Conservation (phyloP, 2,797 vertebrate genomes). For the Tarsius wallacei region DNA sequence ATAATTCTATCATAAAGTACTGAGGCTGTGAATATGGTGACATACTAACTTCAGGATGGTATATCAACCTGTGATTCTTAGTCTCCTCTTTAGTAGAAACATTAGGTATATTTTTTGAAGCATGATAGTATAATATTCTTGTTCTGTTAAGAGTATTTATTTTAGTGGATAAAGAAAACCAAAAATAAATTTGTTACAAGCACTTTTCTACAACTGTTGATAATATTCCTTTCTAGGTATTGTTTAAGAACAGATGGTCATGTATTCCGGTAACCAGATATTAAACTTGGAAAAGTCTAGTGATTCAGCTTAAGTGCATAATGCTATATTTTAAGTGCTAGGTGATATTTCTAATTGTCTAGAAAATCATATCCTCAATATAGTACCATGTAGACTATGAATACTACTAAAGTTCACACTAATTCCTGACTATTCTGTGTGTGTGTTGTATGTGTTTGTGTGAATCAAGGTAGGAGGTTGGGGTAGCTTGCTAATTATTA, state of each 20-base stretch:
- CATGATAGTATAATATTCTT: background rate
- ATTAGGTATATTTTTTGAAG: background rate
- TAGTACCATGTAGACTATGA: background rate
- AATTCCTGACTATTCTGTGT: background rate
- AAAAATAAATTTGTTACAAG: constrained; percentile 18
- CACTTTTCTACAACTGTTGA: background rate
- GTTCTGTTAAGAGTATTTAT: constrained; percentile 38
- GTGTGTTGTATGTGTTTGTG: background rate
- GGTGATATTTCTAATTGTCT: background rate
- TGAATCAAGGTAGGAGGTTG: background rate
- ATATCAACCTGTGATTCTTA: background rate
- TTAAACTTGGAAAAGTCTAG: background rate
- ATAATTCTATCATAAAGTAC: background rate
- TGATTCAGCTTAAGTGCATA: background rate
- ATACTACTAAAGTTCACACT: background rate
- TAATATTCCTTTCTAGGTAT: constrained; percentile 15
- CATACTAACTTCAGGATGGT: background rate
- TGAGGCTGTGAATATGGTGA: background rate
- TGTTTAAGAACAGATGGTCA: background rate
- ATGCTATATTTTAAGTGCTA: background rate
- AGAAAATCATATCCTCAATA: background rate
- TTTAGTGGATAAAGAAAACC: constrained; percentile 45
- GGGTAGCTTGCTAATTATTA: background rate
- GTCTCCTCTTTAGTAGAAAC: background rate
- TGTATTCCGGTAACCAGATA: constrained; percentile 12